phyloP scores from a whole-genome alignment of 2,797 vertebrate genomes.

The Neostethus bicornis region DNA sequence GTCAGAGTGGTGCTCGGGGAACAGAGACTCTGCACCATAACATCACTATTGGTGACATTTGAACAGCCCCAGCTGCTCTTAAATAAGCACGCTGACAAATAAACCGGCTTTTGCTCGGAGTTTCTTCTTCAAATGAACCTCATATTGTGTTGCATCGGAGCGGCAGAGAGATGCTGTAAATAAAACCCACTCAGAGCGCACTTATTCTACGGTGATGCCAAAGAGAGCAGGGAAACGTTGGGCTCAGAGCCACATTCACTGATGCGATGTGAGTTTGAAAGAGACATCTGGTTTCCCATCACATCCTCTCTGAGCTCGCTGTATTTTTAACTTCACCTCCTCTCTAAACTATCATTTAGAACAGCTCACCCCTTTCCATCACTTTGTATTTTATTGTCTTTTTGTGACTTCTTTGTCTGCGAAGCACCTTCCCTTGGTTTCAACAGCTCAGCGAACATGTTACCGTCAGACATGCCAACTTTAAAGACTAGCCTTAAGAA shows the following conservation, averaged over 20 bases:
- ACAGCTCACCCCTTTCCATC: slow-evolving; percentile 17
- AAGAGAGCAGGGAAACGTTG: slow-evolving; percentile 31
- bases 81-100: slow-evolving; percentile 23
- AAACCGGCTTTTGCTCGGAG: slow-evolving; percentile 19
- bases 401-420: slow-evolving; percentile 7
- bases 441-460: slow-evolving; percentile 15
- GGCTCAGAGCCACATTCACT: slow-evolving; percentile 54
- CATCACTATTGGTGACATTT: slow-evolving; percentile 14
- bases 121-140: slow-evolving; percentile 27
- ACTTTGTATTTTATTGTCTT: background rate
- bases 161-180: slow-evolving; percentile 45
- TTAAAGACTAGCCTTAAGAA: slow-evolving; percentile 21
- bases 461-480: slow-evolving; percentile 11
- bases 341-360: slow-evolving; percentile 37
- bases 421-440: slow-evolving; percentile 9
- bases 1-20: slow-evolving; percentile 13
- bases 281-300: slow-evolving; percentile 67
- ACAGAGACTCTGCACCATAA: slow-evolving; percentile 11
- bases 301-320: slow-evolving; percentile 21
- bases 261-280: slow-evolving; percentile 58
- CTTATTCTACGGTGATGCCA: slow-evolving; percentile 39
- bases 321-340: slow-evolving; percentile 40
- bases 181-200: slow-evolving; percentile 51
- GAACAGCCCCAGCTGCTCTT: slow-evolving; percentile 38
- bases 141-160: slow-evolving; percentile 32